phyloP scores from a whole-genome alignment of 2,888 invertebrate genomes.

The Megamerina dolium region DNA sequence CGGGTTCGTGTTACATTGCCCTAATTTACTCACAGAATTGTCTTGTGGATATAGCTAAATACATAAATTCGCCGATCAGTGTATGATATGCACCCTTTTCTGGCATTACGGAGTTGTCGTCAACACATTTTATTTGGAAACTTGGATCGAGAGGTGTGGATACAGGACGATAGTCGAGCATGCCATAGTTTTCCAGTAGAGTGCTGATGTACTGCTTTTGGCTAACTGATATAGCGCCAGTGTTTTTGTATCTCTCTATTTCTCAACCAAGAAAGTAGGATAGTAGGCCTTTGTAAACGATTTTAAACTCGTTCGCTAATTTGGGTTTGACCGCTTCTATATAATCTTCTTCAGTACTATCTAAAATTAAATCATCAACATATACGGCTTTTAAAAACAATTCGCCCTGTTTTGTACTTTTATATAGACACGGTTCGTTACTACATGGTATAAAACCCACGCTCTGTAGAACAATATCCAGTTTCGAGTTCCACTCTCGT shows the following conservation, averaged over 20 bases:
- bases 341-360: conserved; percentile 9
- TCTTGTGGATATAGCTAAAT: conserved; percentile 13
- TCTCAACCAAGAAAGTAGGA: conserved; percentile 13
- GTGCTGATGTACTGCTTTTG: conserved; percentile 17
- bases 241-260: conserved; percentile 12
- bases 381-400: conserved; percentile 5
- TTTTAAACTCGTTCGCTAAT: conserved; percentile 11
- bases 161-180: conserved; percentile 13
- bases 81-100: conserved; percentile 10
- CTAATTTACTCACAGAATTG: conserved; percentile 15
- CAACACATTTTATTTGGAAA: conserved; percentile 7
- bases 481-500: conserved; percentile 20
- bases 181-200: conserved; percentile 16
- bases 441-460: conserved; percentile 18
- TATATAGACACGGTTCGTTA: conserved; percentile 21
- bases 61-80: conserved; percentile 13
- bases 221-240: conserved; percentile 12
- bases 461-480: neutral
- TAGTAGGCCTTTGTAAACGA: conserved; percentile 7
- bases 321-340: conserved; percentile 5
- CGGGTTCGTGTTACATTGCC: conserved; percentile 19
- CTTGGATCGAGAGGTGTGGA: conserved; percentile 17
- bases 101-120: conserved; percentile 4
- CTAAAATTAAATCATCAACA: conserved; percentile 14
- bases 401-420: neutral